Percentiles rank a stretch among this genome's conserved stretches.
These are phyloP conservation scores for Helobdella robusta DNA, from an alignment of 2,888 invertebrate species.

Conservation along the genomic window DNA sequence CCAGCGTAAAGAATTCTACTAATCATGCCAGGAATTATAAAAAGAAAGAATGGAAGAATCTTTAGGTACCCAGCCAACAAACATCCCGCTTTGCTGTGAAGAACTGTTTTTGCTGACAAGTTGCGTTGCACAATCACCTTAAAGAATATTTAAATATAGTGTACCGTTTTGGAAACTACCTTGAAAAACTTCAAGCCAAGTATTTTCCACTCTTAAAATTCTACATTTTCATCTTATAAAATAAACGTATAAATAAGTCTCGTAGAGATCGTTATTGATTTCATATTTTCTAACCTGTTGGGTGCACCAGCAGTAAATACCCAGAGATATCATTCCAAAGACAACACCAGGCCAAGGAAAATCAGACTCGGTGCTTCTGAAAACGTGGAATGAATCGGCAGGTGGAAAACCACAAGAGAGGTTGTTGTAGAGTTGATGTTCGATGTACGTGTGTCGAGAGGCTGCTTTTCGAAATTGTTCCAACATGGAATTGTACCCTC, in stretches of 20 bases:
- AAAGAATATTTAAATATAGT: no score
- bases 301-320: slow-evolving; percentile 34
- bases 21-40: slow-evolving; percentile 53
- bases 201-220: no score
- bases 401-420: slow-evolving; percentile 35
- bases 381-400: slow-evolving; percentile 33
- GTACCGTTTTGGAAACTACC: no score
- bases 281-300: slow-evolving; percentile 31
- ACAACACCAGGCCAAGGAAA: slow-evolving; percentile 36
- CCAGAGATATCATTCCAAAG: slow-evolving; percentile 33
- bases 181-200: no score
- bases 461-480: slow-evolving; percentile 46
- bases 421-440: slow-evolving; percentile 27
- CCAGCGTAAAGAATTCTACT: slow-evolving; percentile 51
- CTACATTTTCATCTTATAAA: no score
- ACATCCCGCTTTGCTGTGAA: slow-evolving; percentile 53
- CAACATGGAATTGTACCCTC: slow-evolving; percentile 51
- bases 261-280: no score
- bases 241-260: no score
- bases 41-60: slow-evolving; percentile 51
- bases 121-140: slow-evolving; percentile 55
- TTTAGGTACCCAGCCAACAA: slow-evolving; percentile 52
- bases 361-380: slow-evolving; percentile 33
- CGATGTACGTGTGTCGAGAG: slow-evolving; percentile 42
- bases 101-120: slow-evolving; percentile 52